Evolutionary conservation across 2,797 vertebrate species (phyloP).

Genomic region (Myotis daubentonii): DNA sequence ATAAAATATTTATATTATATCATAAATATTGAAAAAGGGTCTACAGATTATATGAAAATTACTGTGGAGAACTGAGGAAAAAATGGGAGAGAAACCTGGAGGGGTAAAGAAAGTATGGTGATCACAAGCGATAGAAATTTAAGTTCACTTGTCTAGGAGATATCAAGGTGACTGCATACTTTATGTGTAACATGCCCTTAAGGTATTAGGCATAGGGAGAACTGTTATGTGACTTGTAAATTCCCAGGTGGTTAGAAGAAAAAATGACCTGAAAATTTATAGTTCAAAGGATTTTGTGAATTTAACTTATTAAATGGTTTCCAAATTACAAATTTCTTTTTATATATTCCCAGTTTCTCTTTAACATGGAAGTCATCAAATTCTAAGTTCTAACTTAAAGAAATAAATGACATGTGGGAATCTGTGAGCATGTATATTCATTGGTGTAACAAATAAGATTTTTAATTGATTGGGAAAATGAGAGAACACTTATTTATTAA

Average conservation of each 20-base stretch:
- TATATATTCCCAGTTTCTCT: not conserved
- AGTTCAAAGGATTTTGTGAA: not conserved
- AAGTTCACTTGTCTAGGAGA: not conserved
- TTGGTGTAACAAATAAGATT: constrained; percentile 7
- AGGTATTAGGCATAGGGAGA: not conserved
- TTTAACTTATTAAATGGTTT: constrained; percentile 7
- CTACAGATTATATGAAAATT: not conserved
- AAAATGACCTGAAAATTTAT: not conserved
- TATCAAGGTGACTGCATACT: not conserved
- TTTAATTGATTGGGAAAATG: not conserved
- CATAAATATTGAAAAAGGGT: not conserved
- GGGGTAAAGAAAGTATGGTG: not conserved
- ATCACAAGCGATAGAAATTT: not conserved
- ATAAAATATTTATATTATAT: not conserved
- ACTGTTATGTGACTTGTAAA: not conserved
- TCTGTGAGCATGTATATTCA: not conserved
- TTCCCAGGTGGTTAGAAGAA: not conserved
- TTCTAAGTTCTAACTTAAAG: constrained; percentile 15
- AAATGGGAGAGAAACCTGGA: not conserved
- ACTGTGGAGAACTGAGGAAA: not conserved
- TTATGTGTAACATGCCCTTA: not conserved
- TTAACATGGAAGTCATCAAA: not conserved
- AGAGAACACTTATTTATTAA: not conserved
- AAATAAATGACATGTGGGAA: not conserved
- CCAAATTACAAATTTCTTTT: not conserved